Percentiles rank a stretch among this genome's conserved stretches.
Conservation (phyloP, 2,888 invertebrate genomes). For the Scelioninae gen. 1 region DNA sequence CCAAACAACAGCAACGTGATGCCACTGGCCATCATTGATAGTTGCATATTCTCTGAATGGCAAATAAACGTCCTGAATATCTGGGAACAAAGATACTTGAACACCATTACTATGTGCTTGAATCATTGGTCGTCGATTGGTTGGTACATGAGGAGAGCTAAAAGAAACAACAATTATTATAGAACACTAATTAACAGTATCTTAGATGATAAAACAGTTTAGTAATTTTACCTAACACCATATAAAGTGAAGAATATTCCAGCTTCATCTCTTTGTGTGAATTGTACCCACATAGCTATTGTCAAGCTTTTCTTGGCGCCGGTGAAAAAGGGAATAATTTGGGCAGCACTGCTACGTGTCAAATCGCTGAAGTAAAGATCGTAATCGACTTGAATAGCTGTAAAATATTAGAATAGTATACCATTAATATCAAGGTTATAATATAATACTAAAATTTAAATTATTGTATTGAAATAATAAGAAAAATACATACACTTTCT, state of each 20-base stretch:
- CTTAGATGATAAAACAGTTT: constrained; percentile 1
- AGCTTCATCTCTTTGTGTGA: constrained; percentile 94
- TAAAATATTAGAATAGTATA: constrained; percentile 77
- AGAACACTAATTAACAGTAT: background rate
- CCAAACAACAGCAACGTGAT: constrained; percentile 98
- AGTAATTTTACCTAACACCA: constrained; percentile 89
- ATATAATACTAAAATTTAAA: background rate
- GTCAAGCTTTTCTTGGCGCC: constrained; percentile 92
- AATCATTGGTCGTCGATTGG: constrained; percentile 91
- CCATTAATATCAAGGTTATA: background rate
- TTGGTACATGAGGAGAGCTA: constrained; percentile 91
- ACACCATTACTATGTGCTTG: constrained; percentile 97
- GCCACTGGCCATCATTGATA: constrained; percentile 98
- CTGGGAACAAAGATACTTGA: constrained; percentile 94
- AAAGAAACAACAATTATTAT: constrained; percentile 72
- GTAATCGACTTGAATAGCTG: constrained; percentile 99
- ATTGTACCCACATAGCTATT: constrained; percentile 98
- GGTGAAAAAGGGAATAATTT: constrained; percentile 95
- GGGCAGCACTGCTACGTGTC: constrained; percentile 94
- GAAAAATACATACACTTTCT: constrained; percentile 90
- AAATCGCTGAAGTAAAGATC: constrained; percentile 98
- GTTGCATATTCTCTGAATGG: constrained; percentile 96
- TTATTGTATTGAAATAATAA: background rate
- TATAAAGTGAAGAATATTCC: constrained; percentile 97
- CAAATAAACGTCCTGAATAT: constrained; percentile 94